These are phyloP conservation scores for Drosophila santomea DNA, from an alignment of 1,140 invertebrate species.

Conservation along the genomic window DNA sequence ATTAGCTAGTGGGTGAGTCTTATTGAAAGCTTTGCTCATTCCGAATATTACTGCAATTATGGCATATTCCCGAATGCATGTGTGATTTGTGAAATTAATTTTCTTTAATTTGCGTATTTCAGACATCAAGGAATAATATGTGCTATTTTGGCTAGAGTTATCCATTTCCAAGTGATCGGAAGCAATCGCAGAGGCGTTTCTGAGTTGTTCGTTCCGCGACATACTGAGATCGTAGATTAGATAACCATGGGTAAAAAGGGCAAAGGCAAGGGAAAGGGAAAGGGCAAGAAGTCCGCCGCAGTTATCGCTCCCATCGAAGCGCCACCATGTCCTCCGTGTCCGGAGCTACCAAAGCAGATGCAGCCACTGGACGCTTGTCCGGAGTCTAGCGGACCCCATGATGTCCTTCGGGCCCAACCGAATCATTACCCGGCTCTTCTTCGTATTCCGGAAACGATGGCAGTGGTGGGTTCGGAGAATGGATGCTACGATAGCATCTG, in stretches of 20 bases:
- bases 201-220: too few relatives aligned
- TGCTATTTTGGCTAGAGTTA: neutral
- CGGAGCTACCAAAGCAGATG: slow-evolving; percentile 58
- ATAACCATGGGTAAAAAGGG: slow-evolving; percentile 24
- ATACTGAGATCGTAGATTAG: neutral
- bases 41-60: too few relatives aligned
- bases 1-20: slow-evolving; percentile 4
- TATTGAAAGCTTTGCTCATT: too few relatives aligned
- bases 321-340: slow-evolving; percentile 56
- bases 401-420: slow-evolving; percentile 66
- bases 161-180: slow-evolving; percentile 6
- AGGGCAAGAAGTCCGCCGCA: slow-evolving; percentile 24
- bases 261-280: slow-evolving; percentile 37
- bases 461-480: slow-evolving; percentile 79
- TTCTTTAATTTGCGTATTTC: too few relatives aligned
- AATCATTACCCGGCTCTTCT: slow-evolving; percentile 79
- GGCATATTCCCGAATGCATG: too few relatives aligned
- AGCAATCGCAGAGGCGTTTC: neutral
- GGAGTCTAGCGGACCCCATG: slow-evolving; percentile 59
- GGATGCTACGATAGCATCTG: slow-evolving; percentile 82
- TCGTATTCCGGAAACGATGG: slow-evolving; percentile 76
- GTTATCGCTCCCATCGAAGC: slow-evolving; percentile 13
- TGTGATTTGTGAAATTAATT: too few relatives aligned
- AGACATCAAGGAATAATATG: slow-evolving; percentile 15
- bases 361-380: slow-evolving; percentile 68